Percentiles rank a stretch among this genome's conserved stretches.
Evolutionary conservation across 2,888 invertebrate genomes (phyloP).

Genomic region (Torymus texanus): DNA sequence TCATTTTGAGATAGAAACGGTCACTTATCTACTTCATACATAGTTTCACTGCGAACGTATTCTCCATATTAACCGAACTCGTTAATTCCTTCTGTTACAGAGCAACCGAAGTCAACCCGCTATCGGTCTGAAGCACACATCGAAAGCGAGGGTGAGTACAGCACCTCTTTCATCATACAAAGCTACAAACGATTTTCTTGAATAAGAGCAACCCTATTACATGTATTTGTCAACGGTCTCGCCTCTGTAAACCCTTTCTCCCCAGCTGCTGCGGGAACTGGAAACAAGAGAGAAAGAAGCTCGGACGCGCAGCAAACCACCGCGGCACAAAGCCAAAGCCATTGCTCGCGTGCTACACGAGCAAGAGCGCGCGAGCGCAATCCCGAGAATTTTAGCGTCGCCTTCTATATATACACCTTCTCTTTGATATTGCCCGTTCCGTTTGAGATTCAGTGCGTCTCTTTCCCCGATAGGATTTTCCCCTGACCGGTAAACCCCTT

Average conservation of each 20-base stretch:
- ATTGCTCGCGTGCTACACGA: too few species aligned
- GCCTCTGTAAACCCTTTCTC: too few species aligned
- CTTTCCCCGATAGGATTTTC: slow-evolving; percentile 39
- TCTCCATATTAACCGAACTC: too few species aligned
- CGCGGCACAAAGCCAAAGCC: slow-evolving; percentile 23
- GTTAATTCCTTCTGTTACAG: slow-evolving; percentile 75
- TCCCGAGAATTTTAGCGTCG: slow-evolving; percentile 30
- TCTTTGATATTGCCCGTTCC: slow-evolving; percentile 2
- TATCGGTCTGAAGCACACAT: slow-evolving; percentile 81
- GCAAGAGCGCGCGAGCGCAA: not conserved
- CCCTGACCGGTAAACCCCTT: slow-evolving; percentile 46
- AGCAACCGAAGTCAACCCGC: slow-evolving; percentile 83
- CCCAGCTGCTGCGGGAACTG: too few species aligned
- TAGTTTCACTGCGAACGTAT: too few species aligned
- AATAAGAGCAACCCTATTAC: not conserved
- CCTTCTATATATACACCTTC: not conserved
- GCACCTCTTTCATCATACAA: too few species aligned
- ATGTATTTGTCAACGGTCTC: not conserved
- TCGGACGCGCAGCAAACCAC: too few species aligned
- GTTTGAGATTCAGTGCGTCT: slow-evolving; percentile 40
- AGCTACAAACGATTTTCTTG: too few species aligned
- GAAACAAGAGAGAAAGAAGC: too few species aligned
- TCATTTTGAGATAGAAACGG: too few species aligned
- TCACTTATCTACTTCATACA: too few species aligned
- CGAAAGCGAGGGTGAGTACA: slow-evolving; percentile 81